Percentiles rank a stretch among this genome's conserved stretches.
Conservation (phyloP, 2,797 vertebrate species). For the Triplophysa bombifrons region DNA sequence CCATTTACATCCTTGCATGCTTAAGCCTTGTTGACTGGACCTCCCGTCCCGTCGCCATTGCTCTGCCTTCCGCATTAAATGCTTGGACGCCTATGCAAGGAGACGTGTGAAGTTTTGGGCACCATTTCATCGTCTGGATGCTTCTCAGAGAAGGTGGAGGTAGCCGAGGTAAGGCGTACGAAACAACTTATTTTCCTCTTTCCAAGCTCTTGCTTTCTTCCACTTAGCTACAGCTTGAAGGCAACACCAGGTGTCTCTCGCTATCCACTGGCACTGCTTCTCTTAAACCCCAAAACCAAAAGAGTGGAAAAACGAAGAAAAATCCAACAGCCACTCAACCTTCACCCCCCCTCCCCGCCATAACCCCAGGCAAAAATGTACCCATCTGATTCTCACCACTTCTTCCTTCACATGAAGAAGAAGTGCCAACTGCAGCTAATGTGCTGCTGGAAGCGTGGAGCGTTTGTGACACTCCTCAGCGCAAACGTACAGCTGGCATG, state of each 20-base stretch:
- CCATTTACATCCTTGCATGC: slow-evolving; percentile 26
- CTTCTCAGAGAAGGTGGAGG: slow-evolving; percentile 77
- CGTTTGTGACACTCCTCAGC: slow-evolving; percentile 58
- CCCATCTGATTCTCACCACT: slow-evolving; percentile 54
- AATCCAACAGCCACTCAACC: slow-evolving; percentile 48
- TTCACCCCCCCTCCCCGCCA: slow-evolving; percentile 39
- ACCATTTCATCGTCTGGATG: slow-evolving; percentile 79
- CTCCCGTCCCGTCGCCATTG: slow-evolving; percentile 35
- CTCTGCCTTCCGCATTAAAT: slow-evolving; percentile 69
- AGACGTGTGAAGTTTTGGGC: slow-evolving; percentile 77
- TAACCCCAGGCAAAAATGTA: slow-evolving; percentile 48
- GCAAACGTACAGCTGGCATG: slow-evolving; percentile 60
- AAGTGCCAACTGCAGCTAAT: slow-evolving; percentile 60
- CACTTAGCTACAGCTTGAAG: slow-evolving; percentile 41
- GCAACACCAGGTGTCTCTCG: slow-evolving; percentile 59
- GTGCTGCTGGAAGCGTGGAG: slow-evolving; percentile 59
- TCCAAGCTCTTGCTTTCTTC: slow-evolving; percentile 39
- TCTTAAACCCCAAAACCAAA: slow-evolving; percentile 50
- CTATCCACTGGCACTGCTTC: slow-evolving; percentile 54
- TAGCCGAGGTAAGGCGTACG: slow-evolving; percentile 34
- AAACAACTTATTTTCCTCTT: slow-evolving; percentile 44
- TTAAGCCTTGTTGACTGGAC: slow-evolving; percentile 23
- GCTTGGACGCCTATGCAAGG: slow-evolving; percentile 79
- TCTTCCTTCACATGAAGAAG: slow-evolving; percentile 55
- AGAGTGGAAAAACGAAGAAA: slow-evolving; percentile 53